These are phyloP conservation scores for Aphrophora alni DNA, from an alignment of 2,888 invertebrate species.

Conservation along the genomic window DNA sequence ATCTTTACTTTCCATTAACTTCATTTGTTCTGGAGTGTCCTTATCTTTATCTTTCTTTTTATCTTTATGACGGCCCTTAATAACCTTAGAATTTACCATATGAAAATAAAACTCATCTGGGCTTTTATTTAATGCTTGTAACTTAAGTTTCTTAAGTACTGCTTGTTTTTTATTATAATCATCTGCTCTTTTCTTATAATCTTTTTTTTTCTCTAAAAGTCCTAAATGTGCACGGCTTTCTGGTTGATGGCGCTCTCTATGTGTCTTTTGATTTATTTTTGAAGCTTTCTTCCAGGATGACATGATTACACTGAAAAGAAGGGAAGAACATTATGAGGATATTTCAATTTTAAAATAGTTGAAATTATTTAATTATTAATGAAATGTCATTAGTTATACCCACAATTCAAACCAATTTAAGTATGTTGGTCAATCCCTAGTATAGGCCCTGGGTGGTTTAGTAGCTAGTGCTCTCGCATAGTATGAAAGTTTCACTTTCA, in stretches of 20 bases:
- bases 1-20: conserved; percentile 91
- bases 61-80: conserved; percentile 63
- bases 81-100: conserved; percentile 87
- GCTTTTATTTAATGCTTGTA: conserved; percentile 89
- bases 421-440: too few relatives aligned
- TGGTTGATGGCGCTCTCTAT: conserved; percentile 86
- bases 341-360: too few relatives aligned
- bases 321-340: too few relatives aligned
- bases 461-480: too few relatives aligned
- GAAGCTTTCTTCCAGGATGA: conserved; percentile 90
- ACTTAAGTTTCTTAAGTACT: conserved; percentile 79
- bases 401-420: too few relatives aligned
- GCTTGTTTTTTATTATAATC: conserved; percentile 84
- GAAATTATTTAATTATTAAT: too few relatives aligned
- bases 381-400: too few relatives aligned
- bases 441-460: too few relatives aligned
- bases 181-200: conserved; percentile 78
- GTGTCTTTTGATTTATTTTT: conserved; percentile 83
- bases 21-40: conserved; percentile 82
- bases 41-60: conserved; percentile 63
- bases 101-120: conserved; percentile 99
- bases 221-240: conserved; percentile 78
- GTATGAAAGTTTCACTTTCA: too few relatives aligned
- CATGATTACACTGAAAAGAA: conserved; percentile 62
- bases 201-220: conserved; percentile 86